phyloP scores from a whole-genome alignment of 2,113 vertebrate genomes.

The Leptocoma aspasia region DNA sequence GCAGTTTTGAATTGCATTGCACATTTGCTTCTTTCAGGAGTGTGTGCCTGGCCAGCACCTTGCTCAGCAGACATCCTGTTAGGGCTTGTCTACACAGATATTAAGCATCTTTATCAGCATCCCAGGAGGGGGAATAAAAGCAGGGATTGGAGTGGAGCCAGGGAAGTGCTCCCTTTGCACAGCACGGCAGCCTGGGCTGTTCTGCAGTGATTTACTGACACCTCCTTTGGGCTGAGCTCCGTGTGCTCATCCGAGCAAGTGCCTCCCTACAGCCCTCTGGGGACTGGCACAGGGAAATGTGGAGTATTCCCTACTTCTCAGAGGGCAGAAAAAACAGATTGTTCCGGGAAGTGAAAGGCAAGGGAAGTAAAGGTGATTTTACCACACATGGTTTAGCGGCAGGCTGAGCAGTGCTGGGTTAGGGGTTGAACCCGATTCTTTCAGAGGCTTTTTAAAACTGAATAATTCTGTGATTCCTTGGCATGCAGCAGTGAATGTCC shows the following conservation, averaged over 20 bases:
- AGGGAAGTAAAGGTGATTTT: neutral
- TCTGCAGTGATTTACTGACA: neutral
- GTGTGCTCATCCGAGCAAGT: neutral
- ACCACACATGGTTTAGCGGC: neutral
- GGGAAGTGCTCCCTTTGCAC: neutral
- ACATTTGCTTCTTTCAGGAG: neutral
- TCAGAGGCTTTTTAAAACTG: neutral
- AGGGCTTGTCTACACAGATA: neutral
- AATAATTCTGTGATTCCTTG: neutral
- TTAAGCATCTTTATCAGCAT: neutral
- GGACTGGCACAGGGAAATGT: neutral
- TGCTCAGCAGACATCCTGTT: neutral
- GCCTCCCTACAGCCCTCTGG: neutral
- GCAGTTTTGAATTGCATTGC: neutral
- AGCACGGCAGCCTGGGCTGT: neutral
- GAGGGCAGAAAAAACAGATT: neutral
- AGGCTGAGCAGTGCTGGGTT: neutral
- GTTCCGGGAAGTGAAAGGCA: neutral
- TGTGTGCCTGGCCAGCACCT: neutral
- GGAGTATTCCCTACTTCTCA: neutral
- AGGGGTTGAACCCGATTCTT: fast-evolving
- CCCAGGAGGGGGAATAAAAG: neutral
- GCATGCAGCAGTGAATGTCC: neutral
- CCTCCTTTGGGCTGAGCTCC: neutral
- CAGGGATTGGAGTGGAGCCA: neutral